Base-by-base conservation (phyloP, 2,888 invertebrate species). In the Coecobrya sp. region DNA sequence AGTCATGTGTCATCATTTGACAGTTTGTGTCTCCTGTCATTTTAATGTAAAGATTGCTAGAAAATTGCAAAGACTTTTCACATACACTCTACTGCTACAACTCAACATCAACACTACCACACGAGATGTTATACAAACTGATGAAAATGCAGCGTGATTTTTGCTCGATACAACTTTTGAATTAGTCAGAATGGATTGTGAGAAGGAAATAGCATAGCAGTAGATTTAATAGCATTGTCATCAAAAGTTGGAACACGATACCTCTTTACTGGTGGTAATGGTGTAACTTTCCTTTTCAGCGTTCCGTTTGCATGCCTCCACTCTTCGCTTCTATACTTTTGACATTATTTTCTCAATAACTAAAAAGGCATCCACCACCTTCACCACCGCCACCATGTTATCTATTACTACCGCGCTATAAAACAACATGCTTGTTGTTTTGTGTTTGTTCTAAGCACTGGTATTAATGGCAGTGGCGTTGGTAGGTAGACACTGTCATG, bases 401-500 rank as follows among this genome's bases (percentile, higher is more conserved):
- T 79, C 79, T 79, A 52, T 52, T 79, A 79, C 79, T 22, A 52
- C 11, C 36, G 36, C 30, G 42, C 82, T 59, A n/a, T n/a, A 82
- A 30, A 82, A 59, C 59, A 82, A 36, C 59, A 36, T 82, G 82
- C 59, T 52, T 62, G 82, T 82, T 82, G 59, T 62, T 59, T 62
- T 82, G 30, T 82, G 81, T 62, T 82, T 59, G 36, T 30, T 25
- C 10, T 36, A 55, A 59, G 22, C 59, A 11, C 82, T 82, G 62
- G 62, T 82, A 73, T 65, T 91, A 79, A 87, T 92, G 92, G 81
- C 30, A 62, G 82, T 88, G 85, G 84, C 59, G 42, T 88, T 70
- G 55, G 73, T 87, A 82, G 87, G 82, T 91, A 89, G 73, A 52
- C 86, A 86, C 89, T 92, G 92, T 92, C 92, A 92, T 92, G 92